Conservation (phyloP, 2,113 vertebrate species). For the Pterophyllum scalare region DNA sequence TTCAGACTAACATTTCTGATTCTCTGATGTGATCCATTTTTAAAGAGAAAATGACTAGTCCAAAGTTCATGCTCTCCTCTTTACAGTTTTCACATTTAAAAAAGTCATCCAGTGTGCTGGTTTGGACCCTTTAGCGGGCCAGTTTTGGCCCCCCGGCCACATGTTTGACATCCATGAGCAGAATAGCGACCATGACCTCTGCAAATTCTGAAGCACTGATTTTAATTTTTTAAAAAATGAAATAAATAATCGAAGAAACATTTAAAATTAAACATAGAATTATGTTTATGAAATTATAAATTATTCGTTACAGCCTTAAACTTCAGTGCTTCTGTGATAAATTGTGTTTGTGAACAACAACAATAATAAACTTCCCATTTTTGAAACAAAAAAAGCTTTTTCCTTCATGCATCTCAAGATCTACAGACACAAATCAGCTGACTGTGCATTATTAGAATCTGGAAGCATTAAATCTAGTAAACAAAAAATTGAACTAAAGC, state of each 20-base stretch:
- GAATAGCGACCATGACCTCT: background rate
- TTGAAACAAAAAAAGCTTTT: background rate
- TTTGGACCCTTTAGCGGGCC: background rate
- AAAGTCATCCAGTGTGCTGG: background rate
- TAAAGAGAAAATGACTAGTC: no score
- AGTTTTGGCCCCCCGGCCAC: background rate
- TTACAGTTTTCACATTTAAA: background rate
- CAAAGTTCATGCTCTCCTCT: no score
- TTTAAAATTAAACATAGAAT: background rate
- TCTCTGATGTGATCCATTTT: background rate
- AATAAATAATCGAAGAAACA: background rate
- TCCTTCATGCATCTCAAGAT: background rate
- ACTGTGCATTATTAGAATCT: background rate
- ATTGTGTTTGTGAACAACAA: background rate
- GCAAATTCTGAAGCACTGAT: background rate
- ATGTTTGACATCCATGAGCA: background rate
- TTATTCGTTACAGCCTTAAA: background rate
- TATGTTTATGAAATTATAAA: background rate
- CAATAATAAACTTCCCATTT: background rate
- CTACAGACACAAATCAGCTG: conserved; percentile 1
- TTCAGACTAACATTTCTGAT: background rate
- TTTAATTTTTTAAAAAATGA: no score
- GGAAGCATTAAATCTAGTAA: background rate
- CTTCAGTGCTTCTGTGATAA: background rate
- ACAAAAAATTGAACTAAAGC: background rate